A percentile compares a stretch with the other conserved stretches of the same genome.
These are phyloP conservation scores for Ellobium chinense DNA, from an alignment of 2,888 invertebrate species.

Conservation along the genomic window DNA sequence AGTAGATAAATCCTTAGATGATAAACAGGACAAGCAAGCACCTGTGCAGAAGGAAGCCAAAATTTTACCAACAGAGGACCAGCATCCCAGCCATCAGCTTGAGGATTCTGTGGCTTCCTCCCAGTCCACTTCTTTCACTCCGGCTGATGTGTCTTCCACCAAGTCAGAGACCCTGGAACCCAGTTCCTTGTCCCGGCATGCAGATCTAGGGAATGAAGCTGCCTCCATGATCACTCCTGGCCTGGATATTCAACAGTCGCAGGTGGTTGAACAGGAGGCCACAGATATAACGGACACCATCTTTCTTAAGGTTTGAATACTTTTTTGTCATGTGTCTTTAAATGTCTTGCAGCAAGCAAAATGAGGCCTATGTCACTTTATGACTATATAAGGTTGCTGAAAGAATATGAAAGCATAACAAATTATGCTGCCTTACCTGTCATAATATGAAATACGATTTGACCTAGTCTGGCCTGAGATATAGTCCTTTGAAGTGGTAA, in stretches of 20 bases:
- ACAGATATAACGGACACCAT: conserved; percentile 15
- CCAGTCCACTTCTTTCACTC: background rate
- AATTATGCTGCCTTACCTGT: too few relatives aligned
- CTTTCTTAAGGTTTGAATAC: conserved; percentile 40
- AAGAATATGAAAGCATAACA: too few relatives aligned
- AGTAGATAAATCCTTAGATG: too few relatives aligned
- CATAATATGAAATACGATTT: too few relatives aligned
- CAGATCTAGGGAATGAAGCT: background rate
- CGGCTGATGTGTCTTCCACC: conserved; percentile 18
- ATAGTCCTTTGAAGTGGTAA: too few relatives aligned
- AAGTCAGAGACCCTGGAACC: conserved; percentile 39
- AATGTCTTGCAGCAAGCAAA: background rate
- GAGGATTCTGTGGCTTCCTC: conserved; percentile 1
- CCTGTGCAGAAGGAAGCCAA: background rate
- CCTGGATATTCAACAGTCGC: conserved; percentile 34
- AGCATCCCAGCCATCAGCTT: too few relatives aligned
- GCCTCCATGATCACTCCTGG: conserved; percentile 30
- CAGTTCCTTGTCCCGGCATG: conserved; percentile 27
- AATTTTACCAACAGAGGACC: background rate
- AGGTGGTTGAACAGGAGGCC: conserved; percentile 22
- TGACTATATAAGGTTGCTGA: background rate
- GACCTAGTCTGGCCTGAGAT: too few relatives aligned
- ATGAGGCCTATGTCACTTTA: background rate
- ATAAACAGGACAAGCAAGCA: too few relatives aligned
- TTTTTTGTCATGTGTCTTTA: background rate